These are phyloP conservation scores for Aurelia sp. DNA, from an alignment of 30 jellyfish, hydroid and myxozoan genomes.

Conservation along the genomic window DNA sequence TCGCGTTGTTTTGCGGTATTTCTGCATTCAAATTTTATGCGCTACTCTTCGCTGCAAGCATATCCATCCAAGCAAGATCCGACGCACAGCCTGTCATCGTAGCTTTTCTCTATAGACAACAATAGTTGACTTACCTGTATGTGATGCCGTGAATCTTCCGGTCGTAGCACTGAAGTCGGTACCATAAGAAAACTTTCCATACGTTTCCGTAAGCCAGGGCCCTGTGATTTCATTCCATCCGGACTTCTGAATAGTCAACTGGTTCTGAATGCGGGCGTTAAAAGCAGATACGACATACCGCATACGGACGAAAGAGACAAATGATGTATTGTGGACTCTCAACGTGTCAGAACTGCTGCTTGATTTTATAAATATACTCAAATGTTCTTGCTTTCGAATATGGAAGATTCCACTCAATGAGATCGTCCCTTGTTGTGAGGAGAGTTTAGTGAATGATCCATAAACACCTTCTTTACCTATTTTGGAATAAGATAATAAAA, in stretches of 20 bases:
- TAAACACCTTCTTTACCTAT: constrained; percentile 81
- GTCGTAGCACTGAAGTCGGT: constrained; percentile 78
- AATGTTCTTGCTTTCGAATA: constrained; percentile 62
- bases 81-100: too few relatives aligned
- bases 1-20: too few relatives aligned
- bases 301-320: constrained; percentile 74
- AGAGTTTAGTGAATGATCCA: constrained; percentile 71
- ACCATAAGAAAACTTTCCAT: constrained; percentile 88
- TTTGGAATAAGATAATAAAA: neutral
- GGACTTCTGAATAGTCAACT: constrained; percentile 40
- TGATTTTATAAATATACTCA: constrained; percentile 73
- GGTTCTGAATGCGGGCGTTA: constrained; percentile 74
- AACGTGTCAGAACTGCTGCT: constrained; percentile 34
- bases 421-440: constrained; percentile 57
- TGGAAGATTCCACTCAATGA: constrained; percentile 82
- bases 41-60: too few relatives aligned
- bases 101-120: too few relatives aligned
- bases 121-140: neutral
- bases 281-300: constrained; percentile 90
- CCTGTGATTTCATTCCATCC: constrained; percentile 78
- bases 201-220: constrained; percentile 80
- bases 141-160: constrained; percentile 95
- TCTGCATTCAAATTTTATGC: too few relatives aligned
- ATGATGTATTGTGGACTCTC: constrained; percentile 71
- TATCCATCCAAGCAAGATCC: too few relatives aligned